Conservation (phyloP, 2,797 vertebrate genomes). For the Gouania willdenowi region DNA sequence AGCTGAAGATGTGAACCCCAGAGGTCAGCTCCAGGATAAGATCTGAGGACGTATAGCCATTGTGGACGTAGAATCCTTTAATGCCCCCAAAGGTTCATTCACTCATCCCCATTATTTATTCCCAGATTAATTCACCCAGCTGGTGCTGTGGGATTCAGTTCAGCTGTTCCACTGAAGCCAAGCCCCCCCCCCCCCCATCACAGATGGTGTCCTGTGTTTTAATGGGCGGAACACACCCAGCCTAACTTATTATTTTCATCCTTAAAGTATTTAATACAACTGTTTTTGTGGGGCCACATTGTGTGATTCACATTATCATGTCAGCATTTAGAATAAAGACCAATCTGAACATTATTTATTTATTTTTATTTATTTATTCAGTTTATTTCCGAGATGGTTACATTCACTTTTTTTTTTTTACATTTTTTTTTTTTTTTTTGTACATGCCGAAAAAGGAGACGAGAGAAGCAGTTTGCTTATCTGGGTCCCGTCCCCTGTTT, state of each 20-base stretch:
- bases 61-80: constrained; percentile 26
- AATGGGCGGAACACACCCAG: constrained; percentile 8
- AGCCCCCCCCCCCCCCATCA: constrained; percentile 34
- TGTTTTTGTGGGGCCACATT: constrained; percentile 25
- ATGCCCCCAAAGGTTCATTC: constrained; percentile 40
- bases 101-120: constrained; percentile 60
- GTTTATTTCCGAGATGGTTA: no score
- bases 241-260: constrained; percentile 33
- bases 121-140: constrained; percentile 67
- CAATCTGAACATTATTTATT: no score
- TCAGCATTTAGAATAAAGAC: no score
- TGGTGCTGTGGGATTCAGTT: constrained; percentile 66
- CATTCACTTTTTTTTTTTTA: no score
- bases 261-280: constrained; percentile 45
- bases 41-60: constrained; percentile 12
- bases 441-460: no score
- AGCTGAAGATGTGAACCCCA: constrained; percentile 40
- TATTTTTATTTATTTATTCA: no score
- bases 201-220: constrained; percentile 67
- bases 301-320: no score
- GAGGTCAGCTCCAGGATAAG: neutral
- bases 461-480: no score
- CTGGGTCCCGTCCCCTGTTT: no score
- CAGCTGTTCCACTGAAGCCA: constrained; percentile 61
- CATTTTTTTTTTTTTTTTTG: no score